Conservation (phyloP, 2,888 invertebrate genomes). For the Boloria selene region DNA sequence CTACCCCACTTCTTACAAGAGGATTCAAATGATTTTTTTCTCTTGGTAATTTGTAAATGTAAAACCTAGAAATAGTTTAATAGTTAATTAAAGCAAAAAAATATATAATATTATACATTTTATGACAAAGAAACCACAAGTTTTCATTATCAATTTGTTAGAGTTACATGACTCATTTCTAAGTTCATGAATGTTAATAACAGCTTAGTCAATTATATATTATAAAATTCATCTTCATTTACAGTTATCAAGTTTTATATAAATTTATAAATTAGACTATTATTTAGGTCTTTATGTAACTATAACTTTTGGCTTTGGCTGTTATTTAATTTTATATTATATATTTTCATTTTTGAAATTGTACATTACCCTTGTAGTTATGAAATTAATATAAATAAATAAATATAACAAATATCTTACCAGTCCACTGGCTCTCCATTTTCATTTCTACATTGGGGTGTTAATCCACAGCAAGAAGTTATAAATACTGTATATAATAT, state of each 20-base stretch:
- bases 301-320: too few species aligned
- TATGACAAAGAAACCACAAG: not conserved
- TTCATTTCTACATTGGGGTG: slow-evolving; percentile 83
- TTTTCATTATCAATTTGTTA: too few species aligned
- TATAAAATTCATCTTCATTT: too few species aligned
- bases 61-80: slow-evolving; percentile 84
- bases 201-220: too few species aligned
- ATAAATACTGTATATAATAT: slow-evolving; percentile 54
- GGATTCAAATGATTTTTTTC: slow-evolving; percentile 79
- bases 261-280: too few species aligned
- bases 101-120: not conserved
- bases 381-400: not conserved
- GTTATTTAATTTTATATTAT: too few species aligned
- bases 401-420: slow-evolving; percentile 66
- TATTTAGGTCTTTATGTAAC: too few species aligned
- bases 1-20: slow-evolving; percentile 83
- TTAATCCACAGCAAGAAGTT: slow-evolving; percentile 52
- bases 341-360: too few species aligned
- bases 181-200: too few species aligned
- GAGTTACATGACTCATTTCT: too few species aligned
- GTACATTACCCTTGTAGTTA: not conserved
- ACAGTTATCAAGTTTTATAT: too few species aligned
- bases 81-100: slow-evolving; percentile 3
- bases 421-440: slow-evolving; percentile 86
- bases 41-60: slow-evolving; percentile 90